These are phyloP conservation scores for Drosophila lowei DNA, from an alignment of 1,140 invertebrate species.

Conservation along the genomic window DNA sequence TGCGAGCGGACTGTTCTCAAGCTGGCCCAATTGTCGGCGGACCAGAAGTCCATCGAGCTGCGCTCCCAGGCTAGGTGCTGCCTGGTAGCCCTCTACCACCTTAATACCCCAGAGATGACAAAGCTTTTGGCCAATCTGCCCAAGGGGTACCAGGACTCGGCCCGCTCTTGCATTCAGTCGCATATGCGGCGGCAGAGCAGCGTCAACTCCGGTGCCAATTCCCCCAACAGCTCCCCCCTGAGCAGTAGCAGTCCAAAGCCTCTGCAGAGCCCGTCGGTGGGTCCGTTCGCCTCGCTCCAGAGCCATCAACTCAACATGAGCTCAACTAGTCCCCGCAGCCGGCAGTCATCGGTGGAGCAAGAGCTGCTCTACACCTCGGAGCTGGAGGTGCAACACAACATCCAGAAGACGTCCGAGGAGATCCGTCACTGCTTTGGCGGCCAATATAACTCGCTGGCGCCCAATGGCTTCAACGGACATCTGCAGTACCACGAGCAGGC, in stretches of 20 bases:
- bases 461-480: conserved; percentile 85
- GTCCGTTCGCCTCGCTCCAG: conserved; percentile 75
- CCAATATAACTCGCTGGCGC: conserved; percentile 87
- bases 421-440: conserved; percentile 90
- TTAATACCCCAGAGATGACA: conserved; percentile 92
- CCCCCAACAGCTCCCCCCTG: conserved; percentile 77
- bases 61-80: conserved; percentile 90
- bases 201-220: conserved; percentile 84
- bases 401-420: conserved; percentile 95
- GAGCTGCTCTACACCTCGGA: conserved; percentile 89
- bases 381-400: conserved; percentile 94
- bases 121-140: conserved; percentile 92
- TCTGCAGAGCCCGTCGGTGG: conserved; percentile 78
- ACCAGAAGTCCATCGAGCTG: conserved; percentile 91
- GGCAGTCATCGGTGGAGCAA: conserved; percentile 81
- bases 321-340: conserved; percentile 81
- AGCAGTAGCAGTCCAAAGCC: conserved; percentile 82
- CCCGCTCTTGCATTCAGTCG: conserved; percentile 92
- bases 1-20: conserved; percentile 87
- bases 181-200: conserved; percentile 87
- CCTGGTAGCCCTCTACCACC: conserved; percentile 93
- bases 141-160: conserved; percentile 92
- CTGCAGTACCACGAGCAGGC: conserved; percentile 72
- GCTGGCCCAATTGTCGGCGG: conserved; percentile 87
- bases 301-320: conserved; percentile 68